Evolutionary conservation across 2,888 invertebrate genomes (phyloP).

Genomic region (Lamellibrachia satsuma): DNA sequence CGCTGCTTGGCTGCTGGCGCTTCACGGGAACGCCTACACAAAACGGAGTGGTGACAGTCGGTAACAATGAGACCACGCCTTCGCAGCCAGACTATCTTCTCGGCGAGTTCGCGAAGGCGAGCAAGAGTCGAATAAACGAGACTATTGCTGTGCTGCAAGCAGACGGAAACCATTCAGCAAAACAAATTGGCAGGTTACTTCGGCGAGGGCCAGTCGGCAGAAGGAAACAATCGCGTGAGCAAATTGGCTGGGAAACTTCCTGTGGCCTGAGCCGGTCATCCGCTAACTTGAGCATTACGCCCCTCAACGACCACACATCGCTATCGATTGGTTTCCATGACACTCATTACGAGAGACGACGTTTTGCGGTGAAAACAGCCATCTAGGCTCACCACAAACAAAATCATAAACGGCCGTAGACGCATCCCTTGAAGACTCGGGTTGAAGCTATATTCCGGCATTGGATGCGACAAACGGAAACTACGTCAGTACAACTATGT

Average conservation of each 20-base stretch:
- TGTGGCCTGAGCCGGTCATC: not conserved
- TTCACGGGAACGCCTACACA: too few species aligned
- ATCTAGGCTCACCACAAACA: not conserved
- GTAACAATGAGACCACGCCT: too few species aligned
- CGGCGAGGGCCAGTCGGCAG: not conserved
- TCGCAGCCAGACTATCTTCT: too few species aligned
- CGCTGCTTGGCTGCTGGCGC: too few species aligned
- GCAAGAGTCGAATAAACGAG: not conserved
- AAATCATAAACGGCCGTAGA: not conserved
- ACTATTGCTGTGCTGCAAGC: not conserved
- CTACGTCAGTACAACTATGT: too few species aligned
- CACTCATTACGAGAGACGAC: not conserved
- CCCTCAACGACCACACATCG: conserved; percentile 6
- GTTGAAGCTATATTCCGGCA: not conserved
- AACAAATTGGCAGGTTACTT: conserved; percentile 3
- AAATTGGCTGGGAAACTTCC: not conserved
- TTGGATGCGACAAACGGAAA: too few species aligned
- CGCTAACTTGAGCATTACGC: not conserved
- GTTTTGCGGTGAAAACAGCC: conserved; percentile 9
- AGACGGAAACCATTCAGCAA: not conserved
- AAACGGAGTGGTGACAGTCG: too few species aligned
- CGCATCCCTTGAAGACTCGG: not conserved
- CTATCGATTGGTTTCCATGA: conserved; percentile 5
- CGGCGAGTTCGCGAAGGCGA: too few species aligned
- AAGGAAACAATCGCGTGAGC: conserved; percentile 4